Conservation (phyloP, 2,888 invertebrate species). For the Apodemia mormo region DNA sequence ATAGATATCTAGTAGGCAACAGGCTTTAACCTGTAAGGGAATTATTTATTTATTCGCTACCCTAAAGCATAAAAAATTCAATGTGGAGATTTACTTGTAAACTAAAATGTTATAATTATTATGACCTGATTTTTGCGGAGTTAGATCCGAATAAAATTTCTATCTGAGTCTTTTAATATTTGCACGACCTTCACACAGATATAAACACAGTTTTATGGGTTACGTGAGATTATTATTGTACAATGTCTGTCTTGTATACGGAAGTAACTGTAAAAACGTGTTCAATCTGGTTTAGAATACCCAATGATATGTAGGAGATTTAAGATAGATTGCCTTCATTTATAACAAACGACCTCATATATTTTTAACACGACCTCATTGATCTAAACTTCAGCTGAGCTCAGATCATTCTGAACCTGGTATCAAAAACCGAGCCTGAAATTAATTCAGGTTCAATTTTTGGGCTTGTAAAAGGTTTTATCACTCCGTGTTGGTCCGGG, state of each 20-base stretch:
- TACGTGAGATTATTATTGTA: conserved; percentile 8
- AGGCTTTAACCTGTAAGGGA: too few species aligned
- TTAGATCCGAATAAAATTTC: not conserved
- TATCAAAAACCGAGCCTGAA: too few species aligned
- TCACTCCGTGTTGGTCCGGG: too few species aligned
- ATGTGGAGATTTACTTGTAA: too few species aligned
- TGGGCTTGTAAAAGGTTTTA: too few species aligned
- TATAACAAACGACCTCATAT: not conserved
- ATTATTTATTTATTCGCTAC: too few species aligned
- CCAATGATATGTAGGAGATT: not conserved
- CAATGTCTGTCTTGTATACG: conserved; percentile 15
- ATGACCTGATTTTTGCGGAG: conserved; percentile 4
- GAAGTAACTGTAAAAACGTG: conserved; percentile 11
- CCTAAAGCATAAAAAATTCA: too few species aligned
- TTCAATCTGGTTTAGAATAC: not conserved
- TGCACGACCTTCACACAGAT: conserved; percentile 9
- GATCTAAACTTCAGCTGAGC: too few species aligned
- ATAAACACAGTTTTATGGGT: conserved; percentile 7
- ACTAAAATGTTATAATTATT: not conserved
- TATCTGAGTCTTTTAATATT: conserved; percentile 1
- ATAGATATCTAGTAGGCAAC: too few species aligned
- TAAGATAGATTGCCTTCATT: not conserved
- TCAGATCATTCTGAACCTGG: too few species aligned
- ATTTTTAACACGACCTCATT: not conserved
- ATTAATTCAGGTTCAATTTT: too few species aligned